Base-by-base conservation (phyloP, 2,888 invertebrate genomes). In the Catonia carolina region DNA sequence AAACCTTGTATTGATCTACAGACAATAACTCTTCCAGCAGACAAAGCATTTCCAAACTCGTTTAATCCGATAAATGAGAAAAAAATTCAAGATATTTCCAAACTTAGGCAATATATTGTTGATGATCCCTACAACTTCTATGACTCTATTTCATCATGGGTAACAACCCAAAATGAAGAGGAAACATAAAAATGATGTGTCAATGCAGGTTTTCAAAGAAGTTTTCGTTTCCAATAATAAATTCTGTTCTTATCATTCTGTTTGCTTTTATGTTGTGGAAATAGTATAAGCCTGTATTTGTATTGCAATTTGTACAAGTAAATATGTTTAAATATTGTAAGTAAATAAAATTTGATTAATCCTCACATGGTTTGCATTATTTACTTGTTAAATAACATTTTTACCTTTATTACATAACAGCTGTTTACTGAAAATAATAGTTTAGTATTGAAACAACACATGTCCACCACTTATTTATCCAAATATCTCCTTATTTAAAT, bases 361-460 rank as follows among this genome's bases (percentile, higher is more conserved):
- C n/a, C n/a, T n/a, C n/a, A n/a, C n/a, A n/a, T n/a, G n/a, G n/a
- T n/a, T n/a, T n/a, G n/a, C n/a, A n/a, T n/a, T n/a, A n/a, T n/a
- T n/a, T n/a, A n/a, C n/a, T 37, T 37, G 5, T 37, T 37, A 6
- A 6, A 4, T 37, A 37, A 6, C 37, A 5, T 10, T 15, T 10
- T 5, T 7, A 37, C 12, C 12, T 15, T 7, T 15, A 15, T 5
- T 15, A 6, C 6, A 6, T 10, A 15, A 37, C 12, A 37, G 37
- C 37, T 37, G 37, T 37, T 3, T 37, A 37, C 37, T 37, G n/a
- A 37, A 41, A 41, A 41, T 14, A 15, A 10, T 15, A 10, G 41
- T 41, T 41, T 41, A 14, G n/a, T 41, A 41, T 41, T 41, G 41
- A 15, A 41, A 41, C 17, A 15, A 41, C 41, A 14, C 41, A 15